Evolutionary conservation across 2,113 vertebrate species (phyloP), one percentile per base, ranked within the genome.

Genomic region (Acrocephalus arundinaceus): DNA sequence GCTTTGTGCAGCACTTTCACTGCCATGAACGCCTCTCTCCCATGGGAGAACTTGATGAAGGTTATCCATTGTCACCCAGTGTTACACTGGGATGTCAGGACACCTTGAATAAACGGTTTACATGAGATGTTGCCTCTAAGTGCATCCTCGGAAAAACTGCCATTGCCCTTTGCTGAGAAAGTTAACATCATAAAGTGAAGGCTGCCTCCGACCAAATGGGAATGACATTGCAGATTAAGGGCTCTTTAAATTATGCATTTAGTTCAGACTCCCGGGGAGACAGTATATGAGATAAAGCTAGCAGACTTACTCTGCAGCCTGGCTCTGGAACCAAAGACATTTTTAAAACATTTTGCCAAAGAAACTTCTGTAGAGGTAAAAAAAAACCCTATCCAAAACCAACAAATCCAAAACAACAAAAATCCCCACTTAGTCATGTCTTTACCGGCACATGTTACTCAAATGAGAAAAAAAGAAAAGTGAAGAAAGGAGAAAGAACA

Each of bases 101-200:
- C 87, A 92, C 92, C 88, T 95, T 95, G 92, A 90, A 94, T 97
- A 97, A 97, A 97, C 33, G 77, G 88, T 97, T 96, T 96, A 93
- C 85, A 96, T 71, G 94, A 96, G 92, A 95, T 93, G 87, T 54
- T 96, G 71, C 92, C 74, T 81, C 70, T 87, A 93, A 95, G 86
- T 67, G 76, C 89, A 96, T 96, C 81, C 84, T 96, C 66, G 14
- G 90, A 94, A 92, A 96, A 96, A 94, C 88, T 96, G 87, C 93
- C 94, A 96, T 97, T 97, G 97, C 97, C 96, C 97, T 98, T 97
- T 97, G 94, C 96, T 88, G 96, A 94, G 96, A 97, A 98, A 97
- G 94, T 98, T 98, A 97, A 97, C 96, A 98, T 98, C 97, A 97
- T 98, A 96, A 97, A 98, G 97, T 97, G 97, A 95, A 98, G 93